Conservation (phyloP, 2,113 vertebrate genomes). For the Felis catus region F.catus_Fca126_mat1.0 CM031427.1:27254501-27255000, state of each 20-base stretch:
- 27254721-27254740: not conserved
- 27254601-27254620: not conserved
- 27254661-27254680: not conserved
- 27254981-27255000: slow-evolving; percentile 54
- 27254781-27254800: not conserved
- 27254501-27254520: not conserved
- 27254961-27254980: not conserved
- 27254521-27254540: not conserved
- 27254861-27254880: not conserved
- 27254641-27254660: not conserved
- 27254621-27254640: rapidly evolving
- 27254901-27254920: not conserved
- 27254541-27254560: not conserved
- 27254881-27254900: not conserved
- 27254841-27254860: not conserved
- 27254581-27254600: not conserved
- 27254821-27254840: not conserved
- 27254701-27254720: not conserved
- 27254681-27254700: not conserved
- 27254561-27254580: not conserved
- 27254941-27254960: slow-evolving; percentile 30
- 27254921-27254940: not conserved
- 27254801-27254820: not conserved
- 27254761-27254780: not conserved
- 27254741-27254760: not conserved